A percentile compares a stretch with the other conserved stretches of the same genome.
These are phyloP conservation scores for Orthosia gracilis DNA, from an alignment of 2,888 invertebrate species.

Conservation along the genomic window DNA sequence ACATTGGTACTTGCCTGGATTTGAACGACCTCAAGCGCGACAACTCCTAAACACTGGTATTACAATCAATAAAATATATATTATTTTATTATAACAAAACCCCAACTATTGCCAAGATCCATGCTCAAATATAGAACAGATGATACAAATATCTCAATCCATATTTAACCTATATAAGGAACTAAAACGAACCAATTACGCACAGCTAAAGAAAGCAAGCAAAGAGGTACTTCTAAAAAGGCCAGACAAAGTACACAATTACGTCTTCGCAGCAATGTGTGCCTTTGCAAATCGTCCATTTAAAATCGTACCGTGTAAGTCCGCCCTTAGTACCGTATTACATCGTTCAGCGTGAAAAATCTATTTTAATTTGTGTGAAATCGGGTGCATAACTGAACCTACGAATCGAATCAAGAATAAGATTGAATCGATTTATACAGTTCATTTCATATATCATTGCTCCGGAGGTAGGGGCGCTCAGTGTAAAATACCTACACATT, in stretches of 20 bases:
- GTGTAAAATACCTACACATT: constrained; percentile 34
- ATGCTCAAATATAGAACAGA: no score
- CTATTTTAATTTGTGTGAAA: constrained; percentile 66
- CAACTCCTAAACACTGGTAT: no score
- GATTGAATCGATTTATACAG: constrained; percentile 59
- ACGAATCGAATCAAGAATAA: constrained; percentile 60
- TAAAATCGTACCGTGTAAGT: constrained; percentile 36
- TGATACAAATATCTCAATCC: no score
- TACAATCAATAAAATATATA: no score
- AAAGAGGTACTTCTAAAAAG: constrained; percentile 18
- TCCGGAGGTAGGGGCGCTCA: constrained; percentile 34
- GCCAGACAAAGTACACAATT: constrained; percentile 43
- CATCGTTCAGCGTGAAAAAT: constrained; percentile 60
- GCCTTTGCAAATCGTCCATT: constrained; percentile 37
- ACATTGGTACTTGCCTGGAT: no score
- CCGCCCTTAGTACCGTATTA: constrained; percentile 54
- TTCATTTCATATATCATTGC: constrained; percentile 56
- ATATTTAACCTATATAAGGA: no score
- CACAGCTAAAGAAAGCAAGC: neutral
- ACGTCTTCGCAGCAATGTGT: constrained; percentile 19
- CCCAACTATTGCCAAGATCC: no score
- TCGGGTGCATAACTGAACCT: constrained; percentile 60
- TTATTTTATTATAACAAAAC: no score
- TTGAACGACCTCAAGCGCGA: no score
- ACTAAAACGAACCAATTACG: constrained; percentile 14